Conservation (phyloP, 2,113 vertebrate species). For the Anhinga rufa region DNA sequence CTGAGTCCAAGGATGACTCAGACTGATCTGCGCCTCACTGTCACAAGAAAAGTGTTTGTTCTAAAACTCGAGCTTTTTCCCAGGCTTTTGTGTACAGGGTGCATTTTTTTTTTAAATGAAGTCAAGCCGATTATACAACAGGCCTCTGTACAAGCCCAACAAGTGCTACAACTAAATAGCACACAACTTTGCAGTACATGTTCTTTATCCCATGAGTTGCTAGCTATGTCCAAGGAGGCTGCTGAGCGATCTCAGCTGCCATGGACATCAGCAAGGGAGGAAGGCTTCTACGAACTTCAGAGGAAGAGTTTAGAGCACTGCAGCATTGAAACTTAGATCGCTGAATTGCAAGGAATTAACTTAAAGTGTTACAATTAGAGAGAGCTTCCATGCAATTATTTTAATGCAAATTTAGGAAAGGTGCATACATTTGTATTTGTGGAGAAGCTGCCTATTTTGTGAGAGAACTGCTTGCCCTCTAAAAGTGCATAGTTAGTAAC, state of each 20-base stretch:
- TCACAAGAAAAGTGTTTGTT: not conserved
- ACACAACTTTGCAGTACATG: not conserved
- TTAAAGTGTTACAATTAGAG: not conserved
- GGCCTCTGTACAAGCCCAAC: not conserved
- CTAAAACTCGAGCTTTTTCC: not conserved
- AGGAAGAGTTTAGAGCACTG: not conserved
- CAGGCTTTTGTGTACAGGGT: not conserved
- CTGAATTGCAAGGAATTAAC: not conserved
- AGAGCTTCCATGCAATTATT: not conserved
- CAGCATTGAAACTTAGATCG: not conserved
- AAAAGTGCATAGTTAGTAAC: not conserved
- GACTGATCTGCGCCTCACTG: not conserved
- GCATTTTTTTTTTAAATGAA: not conserved
- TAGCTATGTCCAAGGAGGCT: not conserved
- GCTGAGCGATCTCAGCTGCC: not conserved
- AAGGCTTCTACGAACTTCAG: not conserved
- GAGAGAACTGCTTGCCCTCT: not conserved
- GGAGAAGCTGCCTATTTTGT: not conserved
- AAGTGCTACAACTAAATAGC: not conserved
- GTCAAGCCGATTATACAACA: not conserved
- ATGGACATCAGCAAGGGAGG: not conserved
- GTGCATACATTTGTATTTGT: not conserved
- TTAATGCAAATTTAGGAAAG: not conserved
- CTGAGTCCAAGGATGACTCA: not conserved
- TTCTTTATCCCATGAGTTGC: not conserved